These are phyloP conservation scores for Leucopsar rothschildi DNA, from an alignment of 2,113 vertebrate species.

Conservation along the genomic window DNA sequence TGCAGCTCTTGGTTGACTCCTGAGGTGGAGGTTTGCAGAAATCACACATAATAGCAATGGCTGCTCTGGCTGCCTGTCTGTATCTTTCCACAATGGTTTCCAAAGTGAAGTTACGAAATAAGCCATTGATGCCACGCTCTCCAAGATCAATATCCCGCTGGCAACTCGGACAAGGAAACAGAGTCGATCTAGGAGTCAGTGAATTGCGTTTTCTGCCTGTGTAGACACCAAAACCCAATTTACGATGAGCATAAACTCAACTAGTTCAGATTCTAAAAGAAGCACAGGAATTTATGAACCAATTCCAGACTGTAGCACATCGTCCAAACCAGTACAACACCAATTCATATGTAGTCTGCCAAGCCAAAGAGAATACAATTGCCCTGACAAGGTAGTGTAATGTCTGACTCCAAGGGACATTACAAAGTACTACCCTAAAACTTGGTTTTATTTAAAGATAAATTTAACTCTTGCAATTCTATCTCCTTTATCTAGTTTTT, in stretches of 20 bases:
- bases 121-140: constrained; percentile 93
- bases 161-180: constrained; percentile 91
- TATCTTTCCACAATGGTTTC: constrained; percentile 96
- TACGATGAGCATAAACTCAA: constrained; percentile 22
- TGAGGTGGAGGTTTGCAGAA: constrained; percentile 91
- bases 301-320: neutral
- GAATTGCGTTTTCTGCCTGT: constrained; percentile 90
- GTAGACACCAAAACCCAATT: constrained; percentile 76
- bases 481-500: neutral
- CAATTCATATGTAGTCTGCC: neutral
- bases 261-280: neutral
- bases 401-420: neutral
- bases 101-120: constrained; percentile 95
- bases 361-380: constrained; percentile 5
- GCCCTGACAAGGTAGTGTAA: neutral
- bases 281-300: neutral
- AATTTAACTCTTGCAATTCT: neutral
- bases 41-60: constrained; percentile 93
- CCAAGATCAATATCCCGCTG: constrained; percentile 92
- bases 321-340: neutral
- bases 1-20: constrained; percentile 96
- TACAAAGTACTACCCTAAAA: neutral
- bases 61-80: constrained; percentile 91
- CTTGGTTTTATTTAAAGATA: neutral
- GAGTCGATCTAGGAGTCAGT: constrained; percentile 83